phyloP scores from a whole-genome alignment of 2,888 invertebrate species.

The Ceramica pisi region DNA sequence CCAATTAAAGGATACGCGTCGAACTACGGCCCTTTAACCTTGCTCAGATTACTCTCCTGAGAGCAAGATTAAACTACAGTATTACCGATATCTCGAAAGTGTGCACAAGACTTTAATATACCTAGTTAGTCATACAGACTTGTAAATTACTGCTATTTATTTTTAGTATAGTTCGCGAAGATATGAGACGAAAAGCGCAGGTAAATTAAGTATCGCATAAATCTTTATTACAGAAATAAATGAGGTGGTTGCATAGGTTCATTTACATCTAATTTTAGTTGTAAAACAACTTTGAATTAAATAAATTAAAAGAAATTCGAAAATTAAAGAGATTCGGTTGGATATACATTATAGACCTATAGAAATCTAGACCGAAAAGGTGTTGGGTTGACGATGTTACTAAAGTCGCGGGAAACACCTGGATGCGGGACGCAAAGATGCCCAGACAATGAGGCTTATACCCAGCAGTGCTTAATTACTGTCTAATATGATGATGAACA shows the following conservation, averaged over 20 bases:
- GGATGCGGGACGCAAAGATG: background rate
- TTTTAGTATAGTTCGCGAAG: slow-evolving; percentile 42
- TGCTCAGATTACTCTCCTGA: slow-evolving; percentile 81
- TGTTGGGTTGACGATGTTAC: too few relatives aligned
- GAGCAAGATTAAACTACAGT: slow-evolving; percentile 68
- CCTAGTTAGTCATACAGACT: slow-evolving; percentile 36
- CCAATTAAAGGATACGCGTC: slow-evolving; percentile 84
- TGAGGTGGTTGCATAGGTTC: slow-evolving; percentile 12
- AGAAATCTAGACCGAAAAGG: background rate
- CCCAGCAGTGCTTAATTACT: background rate
- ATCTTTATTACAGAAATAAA: slow-evolving; percentile 27
- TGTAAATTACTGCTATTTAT: slow-evolving; percentile 54
- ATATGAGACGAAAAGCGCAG: slow-evolving; percentile 21
- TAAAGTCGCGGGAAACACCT: too few relatives aligned
- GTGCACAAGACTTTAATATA: slow-evolving; percentile 62
- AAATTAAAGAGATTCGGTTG: too few relatives aligned
- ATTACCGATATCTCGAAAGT: slow-evolving; percentile 75
- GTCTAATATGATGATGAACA: background rate
- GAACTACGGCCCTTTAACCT: slow-evolving; percentile 83
- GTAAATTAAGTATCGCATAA: slow-evolving; percentile 27
- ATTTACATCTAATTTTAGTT: slow-evolving; percentile 2
- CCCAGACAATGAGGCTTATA: too few relatives aligned
- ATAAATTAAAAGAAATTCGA: background rate
- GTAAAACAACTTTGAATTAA: slow-evolving; percentile 3
- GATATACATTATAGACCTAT: too few relatives aligned